Evolutionary conservation across 2,888 invertebrate genomes (phyloP).

Genomic region (Acleris emargana): DNA sequence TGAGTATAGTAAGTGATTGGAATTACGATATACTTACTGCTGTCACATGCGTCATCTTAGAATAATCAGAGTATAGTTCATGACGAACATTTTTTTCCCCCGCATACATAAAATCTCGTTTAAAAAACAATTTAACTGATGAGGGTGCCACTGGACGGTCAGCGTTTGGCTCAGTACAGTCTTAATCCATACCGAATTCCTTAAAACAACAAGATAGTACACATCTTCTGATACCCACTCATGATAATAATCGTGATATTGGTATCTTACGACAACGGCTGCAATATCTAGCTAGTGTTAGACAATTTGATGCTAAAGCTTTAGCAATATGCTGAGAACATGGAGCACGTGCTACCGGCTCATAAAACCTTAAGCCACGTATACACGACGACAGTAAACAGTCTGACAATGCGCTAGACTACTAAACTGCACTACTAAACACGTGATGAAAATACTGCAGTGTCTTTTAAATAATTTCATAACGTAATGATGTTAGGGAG

Average conservation of each 20-base stretch:
- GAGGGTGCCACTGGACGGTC: too few relatives aligned
- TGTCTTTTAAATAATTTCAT: neutral
- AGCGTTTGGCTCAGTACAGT: too few relatives aligned
- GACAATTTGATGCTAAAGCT: slow-evolving; percentile 1
- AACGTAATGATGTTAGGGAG: too few relatives aligned
- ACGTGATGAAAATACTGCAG: slow-evolving; percentile 14
- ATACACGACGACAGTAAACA: slow-evolving; percentile 19
- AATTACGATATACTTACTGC: too few relatives aligned
- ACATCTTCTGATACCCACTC: neutral
- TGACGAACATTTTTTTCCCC: too few relatives aligned
- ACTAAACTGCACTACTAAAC: slow-evolving; percentile 22
- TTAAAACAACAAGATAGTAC: too few relatives aligned
- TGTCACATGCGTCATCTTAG: too few relatives aligned
- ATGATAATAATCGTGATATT: neutral
- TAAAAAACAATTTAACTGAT: too few relatives aligned
- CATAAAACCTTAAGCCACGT: slow-evolving; percentile 19
- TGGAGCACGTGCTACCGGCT: slow-evolving; percentile 7
- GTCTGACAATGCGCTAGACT: slow-evolving; percentile 7
- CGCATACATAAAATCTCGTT: too few relatives aligned
- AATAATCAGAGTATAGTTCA: too few relatives aligned
- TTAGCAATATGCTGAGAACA: slow-evolving; percentile 14
- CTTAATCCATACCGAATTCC: too few relatives aligned
- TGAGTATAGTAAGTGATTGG: too few relatives aligned
- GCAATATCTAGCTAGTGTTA: neutral
- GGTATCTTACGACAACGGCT: slow-evolving; percentile 1